These are phyloP conservation scores for Strigamia maritima DNA, from an alignment of 2,888 invertebrate species.

Conservation along the genomic window DNA sequence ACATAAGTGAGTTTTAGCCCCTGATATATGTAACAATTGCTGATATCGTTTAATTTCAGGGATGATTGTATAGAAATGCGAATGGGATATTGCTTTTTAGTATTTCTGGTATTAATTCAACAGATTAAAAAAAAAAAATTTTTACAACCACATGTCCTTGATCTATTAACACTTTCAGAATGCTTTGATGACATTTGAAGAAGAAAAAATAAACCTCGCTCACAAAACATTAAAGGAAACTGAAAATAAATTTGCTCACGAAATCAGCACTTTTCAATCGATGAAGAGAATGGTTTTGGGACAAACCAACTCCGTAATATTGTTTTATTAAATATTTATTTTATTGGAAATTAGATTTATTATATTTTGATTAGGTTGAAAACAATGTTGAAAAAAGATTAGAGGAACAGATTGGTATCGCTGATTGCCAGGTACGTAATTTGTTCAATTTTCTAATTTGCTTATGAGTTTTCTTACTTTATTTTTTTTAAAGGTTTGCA, in stretches of 20 bases:
- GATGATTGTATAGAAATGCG: conserved; percentile 56
- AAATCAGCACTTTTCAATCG: conserved; percentile 57
- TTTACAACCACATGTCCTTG: background rate
- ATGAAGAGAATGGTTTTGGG: conserved; percentile 55
- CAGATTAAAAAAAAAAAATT: background rate
- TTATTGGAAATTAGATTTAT: background rate
- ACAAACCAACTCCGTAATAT: background rate
- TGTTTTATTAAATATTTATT: background rate
- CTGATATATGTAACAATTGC: too few relatives aligned
- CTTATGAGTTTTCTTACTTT: too few relatives aligned
- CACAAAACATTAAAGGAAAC: conserved; percentile 60
- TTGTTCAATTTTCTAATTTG: background rate
- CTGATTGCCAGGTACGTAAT: conserved; percentile 56
- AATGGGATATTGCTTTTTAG: conserved; percentile 56
- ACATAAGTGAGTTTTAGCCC: conserved; percentile 42
- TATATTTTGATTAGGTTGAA: conserved; percentile 43
- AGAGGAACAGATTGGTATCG: conserved; percentile 65
- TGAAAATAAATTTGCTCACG: conserved; percentile 59
- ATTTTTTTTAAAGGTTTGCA: conserved; percentile 59
- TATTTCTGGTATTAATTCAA: conserved; percentile 55
- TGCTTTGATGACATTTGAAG: conserved; percentile 68
- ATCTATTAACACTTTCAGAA: conserved; percentile 55
- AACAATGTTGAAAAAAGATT: conserved; percentile 55
- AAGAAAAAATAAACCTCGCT: conserved; percentile 62
- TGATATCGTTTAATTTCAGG: conserved; percentile 43